Evolutionary conservation across 2,888 invertebrate species (phyloP).

Genomic region (Frankliniella intonsa): DNA sequence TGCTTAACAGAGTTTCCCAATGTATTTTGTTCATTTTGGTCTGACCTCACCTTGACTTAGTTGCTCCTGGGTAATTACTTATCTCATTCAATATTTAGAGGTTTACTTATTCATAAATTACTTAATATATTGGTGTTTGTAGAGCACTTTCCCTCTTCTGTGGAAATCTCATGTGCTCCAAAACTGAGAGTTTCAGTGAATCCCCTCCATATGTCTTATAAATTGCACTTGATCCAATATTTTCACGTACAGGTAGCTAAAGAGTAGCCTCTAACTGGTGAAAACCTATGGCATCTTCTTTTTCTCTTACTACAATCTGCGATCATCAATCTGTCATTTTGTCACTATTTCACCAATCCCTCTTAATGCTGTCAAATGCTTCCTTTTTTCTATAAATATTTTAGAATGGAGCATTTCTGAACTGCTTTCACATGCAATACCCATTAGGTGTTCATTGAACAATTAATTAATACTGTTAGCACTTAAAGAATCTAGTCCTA

Average conservation of each 20-base stretch:
- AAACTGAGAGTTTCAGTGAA: no score
- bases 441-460: background rate
- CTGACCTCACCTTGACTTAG: background rate
- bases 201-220: no score
- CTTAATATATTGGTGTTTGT: no score
- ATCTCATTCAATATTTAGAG: background rate
- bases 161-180: no score
- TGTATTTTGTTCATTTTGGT: background rate
- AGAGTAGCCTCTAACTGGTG: background rate
- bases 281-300: background rate
- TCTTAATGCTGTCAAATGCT: no score
- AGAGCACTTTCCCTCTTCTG: no score
- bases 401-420: background rate
- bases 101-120: no score
- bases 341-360: no score
- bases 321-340: no score
- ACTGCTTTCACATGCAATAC: no score
- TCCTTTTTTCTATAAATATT: background rate
- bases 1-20: no score
- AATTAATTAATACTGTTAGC: conserved; percentile 29
- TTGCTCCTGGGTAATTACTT: background rate
- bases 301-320: background rate
- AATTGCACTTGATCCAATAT: background rate
- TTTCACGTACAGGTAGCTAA: background rate
- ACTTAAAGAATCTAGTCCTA: background rate